phyloP scores from a whole-genome alignment of 2,888 invertebrate species.

The Sphaeridia pumilis region DNA sequence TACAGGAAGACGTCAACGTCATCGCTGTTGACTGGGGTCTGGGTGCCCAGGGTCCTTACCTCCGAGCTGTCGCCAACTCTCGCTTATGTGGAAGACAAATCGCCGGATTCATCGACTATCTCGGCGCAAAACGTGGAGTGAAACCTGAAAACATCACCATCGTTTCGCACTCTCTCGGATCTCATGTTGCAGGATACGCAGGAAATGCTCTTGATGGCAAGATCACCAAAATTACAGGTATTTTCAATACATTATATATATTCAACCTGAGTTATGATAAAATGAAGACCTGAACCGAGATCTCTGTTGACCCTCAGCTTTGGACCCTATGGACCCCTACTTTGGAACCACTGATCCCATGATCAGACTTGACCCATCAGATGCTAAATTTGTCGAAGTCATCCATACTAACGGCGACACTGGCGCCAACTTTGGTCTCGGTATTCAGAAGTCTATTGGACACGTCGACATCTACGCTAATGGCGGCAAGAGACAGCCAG shows the following conservation, averaged over 20 bases:
- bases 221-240: slow-evolving; percentile 35
- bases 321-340: slow-evolving; percentile 55
- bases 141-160: slow-evolving; percentile 27
- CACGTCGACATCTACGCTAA: slow-evolving; percentile 42
- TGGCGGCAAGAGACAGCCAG: slow-evolving; percentile 40
- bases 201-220: slow-evolving; percentile 31
- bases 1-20: slow-evolving; percentile 50
- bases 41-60: slow-evolving; percentile 52
- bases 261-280: background rate
- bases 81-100: slow-evolving; percentile 48
- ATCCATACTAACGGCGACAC: slow-evolving; percentile 50
- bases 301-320: slow-evolving; percentile 39
- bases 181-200: slow-evolving; percentile 36
- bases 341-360: slow-evolving; percentile 42
- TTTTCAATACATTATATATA: background rate
- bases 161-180: slow-evolving; percentile 36
- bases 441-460: slow-evolving; percentile 33
- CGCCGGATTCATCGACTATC: slow-evolving; percentile 37
- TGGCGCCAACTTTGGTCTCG: slow-evolving; percentile 25
- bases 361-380: slow-evolving; percentile 46
- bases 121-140: slow-evolving; percentile 25
- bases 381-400: slow-evolving; percentile 52
- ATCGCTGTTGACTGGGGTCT: slow-evolving; percentile 54
- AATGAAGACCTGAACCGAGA: slow-evolving; percentile 23
- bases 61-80: slow-evolving; percentile 47